Evolutionary conservation across 2,888 invertebrate species (phyloP), one percentile per base, ranked within the genome.

Genomic region (Ypsolopha sequella): DNA sequence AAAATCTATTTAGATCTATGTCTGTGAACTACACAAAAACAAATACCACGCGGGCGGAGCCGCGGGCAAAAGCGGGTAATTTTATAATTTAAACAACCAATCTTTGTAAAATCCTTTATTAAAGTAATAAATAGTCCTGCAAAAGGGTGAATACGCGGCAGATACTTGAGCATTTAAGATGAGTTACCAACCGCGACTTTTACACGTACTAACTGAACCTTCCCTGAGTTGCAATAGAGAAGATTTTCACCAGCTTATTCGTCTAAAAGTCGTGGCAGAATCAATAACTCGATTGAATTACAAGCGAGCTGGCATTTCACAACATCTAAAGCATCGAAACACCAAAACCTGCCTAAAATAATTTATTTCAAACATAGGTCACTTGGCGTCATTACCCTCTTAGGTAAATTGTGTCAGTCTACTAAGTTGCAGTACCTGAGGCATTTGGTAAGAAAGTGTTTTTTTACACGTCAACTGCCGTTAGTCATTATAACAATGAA

Each of bases 111-210:
- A 79, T 79, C 68, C 70, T 84, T 85, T 85, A 85, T 79, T 85
- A 82, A 79, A 80, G 76, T 79, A 80, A 84, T 84, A 84, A 85
- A 82, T 82, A 80, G 72, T 73, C 65, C 78, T 78, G 82, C 82
- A 78, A 80, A 73, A 73, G 65, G 76, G 76, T 76, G 75, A 75
- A 67, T 66, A 73, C 68, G 73, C 77, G 76, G 76, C 71, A 66
- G 43, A 68, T 66, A 69, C 60, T 80, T 76, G 80, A 79, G 79
- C 79, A 74, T 70, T 63, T 64, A 63, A 61, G 60, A 58, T 33
- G 11, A 57, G 60, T 56, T 56, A 24, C 4, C 24, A 3, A 4
- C 24, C 24, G 4, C 24, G 2, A 24, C 24, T 24, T 24, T 24
- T 4, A 24, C 2, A 24, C 4, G 24, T 24, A 24, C 4, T 24